phyloP scores from a whole-genome alignment of 2,888 invertebrate species.

The Syrphus vitripennis region DNA sequence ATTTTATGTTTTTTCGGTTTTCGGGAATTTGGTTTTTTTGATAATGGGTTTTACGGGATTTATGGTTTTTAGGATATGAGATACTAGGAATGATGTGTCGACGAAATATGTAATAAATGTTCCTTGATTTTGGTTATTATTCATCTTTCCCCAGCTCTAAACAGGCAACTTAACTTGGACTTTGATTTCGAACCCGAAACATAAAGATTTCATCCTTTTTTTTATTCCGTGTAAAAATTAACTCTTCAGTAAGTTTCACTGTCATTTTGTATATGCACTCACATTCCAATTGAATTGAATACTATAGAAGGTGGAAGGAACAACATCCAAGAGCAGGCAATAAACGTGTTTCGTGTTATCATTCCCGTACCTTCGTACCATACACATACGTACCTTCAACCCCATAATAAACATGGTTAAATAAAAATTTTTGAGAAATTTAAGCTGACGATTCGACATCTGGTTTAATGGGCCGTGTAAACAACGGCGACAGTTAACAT shows the following conservation, averaged over 20 bases:
- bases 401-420: constrained; percentile 58
- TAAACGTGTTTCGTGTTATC: constrained; percentile 48
- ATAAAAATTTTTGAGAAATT: constrained; percentile 59
- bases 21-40: no score
- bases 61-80: no score
- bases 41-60: no score
- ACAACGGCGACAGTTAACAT: constrained; percentile 66
- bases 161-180: no score
- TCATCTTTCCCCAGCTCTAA: no score
- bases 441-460: constrained; percentile 65
- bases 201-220: no score
- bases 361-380: neutral
- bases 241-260: neutral
- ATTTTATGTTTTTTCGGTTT: no score
- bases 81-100: no score
- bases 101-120: no score
- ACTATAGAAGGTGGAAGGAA: constrained; percentile 11
- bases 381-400: neutral
- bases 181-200: no score
- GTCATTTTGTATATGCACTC: constrained; percentile 14
- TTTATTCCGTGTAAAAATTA: neutral
- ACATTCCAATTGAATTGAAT: constrained; percentile 2
- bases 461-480: constrained; percentile 68
- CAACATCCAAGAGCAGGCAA: constrained; percentile 23
- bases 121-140: no score